phyloP scores from a whole-genome alignment of 2,113 vertebrate genomes.

The Cyanoderma ruficeps region DNA sequence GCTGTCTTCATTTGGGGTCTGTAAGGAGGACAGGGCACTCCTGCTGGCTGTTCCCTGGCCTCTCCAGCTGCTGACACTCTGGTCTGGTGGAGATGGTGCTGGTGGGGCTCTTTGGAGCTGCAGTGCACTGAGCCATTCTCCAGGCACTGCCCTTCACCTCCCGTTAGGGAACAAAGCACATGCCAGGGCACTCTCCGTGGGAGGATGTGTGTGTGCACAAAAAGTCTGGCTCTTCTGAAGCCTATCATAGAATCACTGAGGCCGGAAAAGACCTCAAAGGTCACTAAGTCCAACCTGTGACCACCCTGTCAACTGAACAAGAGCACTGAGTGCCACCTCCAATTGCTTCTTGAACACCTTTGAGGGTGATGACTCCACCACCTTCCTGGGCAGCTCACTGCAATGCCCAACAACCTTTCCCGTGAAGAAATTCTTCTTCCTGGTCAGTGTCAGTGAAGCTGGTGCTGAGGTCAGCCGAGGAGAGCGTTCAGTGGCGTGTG shows the following conservation, averaged over 20 bases:
- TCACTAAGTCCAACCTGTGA: background rate
- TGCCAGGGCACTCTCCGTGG: background rate
- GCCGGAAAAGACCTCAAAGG: background rate
- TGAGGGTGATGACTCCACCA: background rate
- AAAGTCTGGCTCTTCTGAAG: background rate
- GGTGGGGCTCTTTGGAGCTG: too few species aligned
- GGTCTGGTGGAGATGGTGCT: background rate
- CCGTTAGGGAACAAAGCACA: background rate
- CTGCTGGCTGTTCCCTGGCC: background rate
- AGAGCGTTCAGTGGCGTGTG: fast-evolving
- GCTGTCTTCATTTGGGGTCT: background rate
- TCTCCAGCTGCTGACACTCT: background rate
- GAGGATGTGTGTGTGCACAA: fast-evolving
- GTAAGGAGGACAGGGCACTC: background rate
- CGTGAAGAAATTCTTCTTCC: background rate
- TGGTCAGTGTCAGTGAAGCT: background rate
- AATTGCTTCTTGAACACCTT: background rate
- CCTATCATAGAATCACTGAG: fast-evolving
- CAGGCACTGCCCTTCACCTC: background rate
- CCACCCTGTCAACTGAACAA: background rate
- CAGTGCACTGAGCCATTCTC: background rate
- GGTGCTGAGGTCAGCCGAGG: background rate
- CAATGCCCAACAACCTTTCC: background rate
- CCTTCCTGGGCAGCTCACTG: background rate
- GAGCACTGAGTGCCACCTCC: background rate